A percentile compares a stretch with the other conserved stretches of the same genome.
These are phyloP conservation scores for Harpegnathos saltator DNA, from an alignment of 1,140 invertebrate species.

Conservation along the genomic window DNA sequence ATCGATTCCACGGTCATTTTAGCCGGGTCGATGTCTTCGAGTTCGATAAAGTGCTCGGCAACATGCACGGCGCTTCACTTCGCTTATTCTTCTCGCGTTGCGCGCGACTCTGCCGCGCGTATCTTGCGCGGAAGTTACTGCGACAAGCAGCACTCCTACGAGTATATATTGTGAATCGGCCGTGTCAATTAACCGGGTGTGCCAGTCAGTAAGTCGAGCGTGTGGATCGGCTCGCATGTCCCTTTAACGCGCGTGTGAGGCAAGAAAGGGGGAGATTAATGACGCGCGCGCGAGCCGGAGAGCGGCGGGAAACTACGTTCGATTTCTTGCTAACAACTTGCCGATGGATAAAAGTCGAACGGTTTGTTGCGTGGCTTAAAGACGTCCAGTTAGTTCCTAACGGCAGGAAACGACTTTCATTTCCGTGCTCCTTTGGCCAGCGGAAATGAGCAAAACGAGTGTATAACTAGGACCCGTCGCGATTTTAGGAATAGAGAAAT, in stretches of 20 bases:
- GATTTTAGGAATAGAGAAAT: too few relatives aligned
- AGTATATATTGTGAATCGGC: conserved; percentile 54
- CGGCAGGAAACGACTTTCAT: neutral
- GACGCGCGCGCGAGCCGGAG: conserved; percentile 31
- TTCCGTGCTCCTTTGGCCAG: neutral
- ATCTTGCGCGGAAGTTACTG: conserved; percentile 13
- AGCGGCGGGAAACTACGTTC: conserved; percentile 58
- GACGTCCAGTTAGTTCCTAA: neutral
- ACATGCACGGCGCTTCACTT: neutral
- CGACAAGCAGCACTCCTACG: neutral
- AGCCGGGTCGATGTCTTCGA: neutral
- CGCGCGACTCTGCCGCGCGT: neutral
- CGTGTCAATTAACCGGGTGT: conserved; percentile 43
- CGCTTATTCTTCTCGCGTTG: neutral
- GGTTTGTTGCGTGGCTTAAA: conserved; percentile 26
- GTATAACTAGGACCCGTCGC: neutral
- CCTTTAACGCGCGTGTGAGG: conserved; percentile 53
- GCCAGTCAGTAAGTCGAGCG: conserved; percentile 42
- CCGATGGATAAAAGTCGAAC: conserved; percentile 39
- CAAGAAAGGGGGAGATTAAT: conserved; percentile 55
- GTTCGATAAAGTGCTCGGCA: neutral
- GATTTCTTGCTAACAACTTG: conserved; percentile 56
- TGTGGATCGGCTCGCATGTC: conserved; percentile 52
- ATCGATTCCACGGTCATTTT: neutral
- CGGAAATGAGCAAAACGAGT: conserved; percentile 11